Percentiles rank a stretch among this genome's conserved stretches.
These are phyloP conservation scores for mouse (Mus musculus) DNA, from an alignment of 2,113 vertebrate genomes.

Conservation along the genomic window DNA sequence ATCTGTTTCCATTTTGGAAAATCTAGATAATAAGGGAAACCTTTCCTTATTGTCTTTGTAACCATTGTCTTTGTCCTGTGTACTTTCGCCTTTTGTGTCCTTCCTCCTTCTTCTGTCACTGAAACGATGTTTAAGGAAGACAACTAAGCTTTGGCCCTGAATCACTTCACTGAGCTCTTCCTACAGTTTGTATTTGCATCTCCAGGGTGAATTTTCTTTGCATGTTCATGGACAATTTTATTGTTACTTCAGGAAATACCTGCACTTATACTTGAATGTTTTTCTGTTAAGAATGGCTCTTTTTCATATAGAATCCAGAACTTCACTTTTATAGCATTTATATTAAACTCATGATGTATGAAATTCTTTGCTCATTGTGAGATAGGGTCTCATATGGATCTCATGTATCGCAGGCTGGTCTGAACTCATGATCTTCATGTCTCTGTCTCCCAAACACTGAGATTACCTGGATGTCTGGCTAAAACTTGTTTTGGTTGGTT, in stretches of 20 bases:
- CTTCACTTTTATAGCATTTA: conserved; percentile 10
- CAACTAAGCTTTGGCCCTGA: neutral
- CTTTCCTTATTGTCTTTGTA: neutral
- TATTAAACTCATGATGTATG: conserved; percentile 47
- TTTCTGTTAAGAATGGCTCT: conserved; percentile 62
- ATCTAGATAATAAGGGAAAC: neutral
- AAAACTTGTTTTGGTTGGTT: neutral
- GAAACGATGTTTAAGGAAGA: neutral
- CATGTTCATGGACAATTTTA: conserved; percentile 57
- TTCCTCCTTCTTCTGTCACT: neutral
- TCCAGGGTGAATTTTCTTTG: conserved; percentile 57
- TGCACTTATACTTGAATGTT: conserved; percentile 36
- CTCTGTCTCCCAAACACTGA: neutral
- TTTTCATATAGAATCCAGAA: conserved; percentile 52
- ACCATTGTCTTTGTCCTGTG: neutral
- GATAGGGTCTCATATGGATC: neutral
- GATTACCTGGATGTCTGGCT: neutral
- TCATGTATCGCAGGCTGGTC: neutral
- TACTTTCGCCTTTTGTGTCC: neutral
- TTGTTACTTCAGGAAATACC: neutral
- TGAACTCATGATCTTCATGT: neutral
- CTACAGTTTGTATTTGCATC: conserved; percentile 53
- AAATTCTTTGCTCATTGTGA: neutral
- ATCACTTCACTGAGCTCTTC: neutral
- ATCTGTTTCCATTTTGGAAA: conserved; percentile 21